These are phyloP conservation scores for Sciaenops ocellatus DNA, from an alignment of 2,797 vertebrate species.

Conservation along the genomic window DNA sequence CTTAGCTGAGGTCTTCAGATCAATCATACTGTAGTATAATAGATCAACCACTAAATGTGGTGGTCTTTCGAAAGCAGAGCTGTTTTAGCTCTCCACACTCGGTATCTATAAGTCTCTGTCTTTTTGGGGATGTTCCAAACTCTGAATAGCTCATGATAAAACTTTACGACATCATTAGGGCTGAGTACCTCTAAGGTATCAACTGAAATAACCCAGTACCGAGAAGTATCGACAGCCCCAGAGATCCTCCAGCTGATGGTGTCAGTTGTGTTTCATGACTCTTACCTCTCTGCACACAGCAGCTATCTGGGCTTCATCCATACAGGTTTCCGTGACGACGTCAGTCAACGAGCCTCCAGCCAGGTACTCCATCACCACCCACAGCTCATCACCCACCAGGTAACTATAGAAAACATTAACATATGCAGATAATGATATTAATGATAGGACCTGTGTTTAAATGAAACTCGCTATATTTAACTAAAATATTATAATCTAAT, in stretches of 20 bases:
- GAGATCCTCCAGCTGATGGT: too few relatives aligned
- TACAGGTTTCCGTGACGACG: conserved; percentile 96
- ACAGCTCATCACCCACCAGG: conserved; percentile 96
- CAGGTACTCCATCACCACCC: conserved; percentile 99
- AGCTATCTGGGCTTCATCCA: conserved; percentile 97
- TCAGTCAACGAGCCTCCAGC: conserved; percentile 96
- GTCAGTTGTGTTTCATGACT: background rate
- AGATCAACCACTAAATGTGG: background rate
- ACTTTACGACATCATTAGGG: too few relatives aligned
- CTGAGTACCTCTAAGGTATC: too few relatives aligned
- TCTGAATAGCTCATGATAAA: too few relatives aligned
- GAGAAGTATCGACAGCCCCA: too few relatives aligned
- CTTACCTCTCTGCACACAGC: conserved; percentile 96
- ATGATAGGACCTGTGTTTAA: background rate
- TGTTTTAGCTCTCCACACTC: background rate
- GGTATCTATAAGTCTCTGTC: too few relatives aligned
- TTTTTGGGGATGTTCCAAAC: too few relatives aligned
- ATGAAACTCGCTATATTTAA: background rate
- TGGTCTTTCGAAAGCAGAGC: background rate
- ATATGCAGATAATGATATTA: background rate
- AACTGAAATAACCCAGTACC: too few relatives aligned
- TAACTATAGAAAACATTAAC: conserved; percentile 84
- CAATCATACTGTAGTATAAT: too few relatives aligned
- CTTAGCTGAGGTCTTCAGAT: too few relatives aligned
- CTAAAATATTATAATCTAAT: too few relatives aligned